Percentiles rank a stretch among this genome's conserved stretches.
Conservation (phyloP, 1,140 invertebrate species). For the Steinernema khuongi region DNA sequence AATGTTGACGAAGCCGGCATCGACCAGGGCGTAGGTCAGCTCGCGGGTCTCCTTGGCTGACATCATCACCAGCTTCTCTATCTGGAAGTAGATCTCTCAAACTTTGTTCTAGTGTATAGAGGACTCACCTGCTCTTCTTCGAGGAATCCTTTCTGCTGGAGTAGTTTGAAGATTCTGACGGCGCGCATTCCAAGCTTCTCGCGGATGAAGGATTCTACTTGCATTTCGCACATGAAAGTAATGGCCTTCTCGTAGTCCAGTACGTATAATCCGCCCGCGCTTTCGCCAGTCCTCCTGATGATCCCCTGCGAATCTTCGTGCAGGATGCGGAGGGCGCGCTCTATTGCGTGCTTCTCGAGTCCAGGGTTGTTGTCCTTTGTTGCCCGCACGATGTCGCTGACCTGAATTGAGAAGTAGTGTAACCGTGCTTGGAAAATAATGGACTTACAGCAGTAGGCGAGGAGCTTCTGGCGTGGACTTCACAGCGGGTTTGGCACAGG, state of each 20-base stretch:
- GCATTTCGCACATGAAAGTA: not conserved
- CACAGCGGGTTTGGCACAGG: not conserved
- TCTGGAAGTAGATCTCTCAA: not conserved
- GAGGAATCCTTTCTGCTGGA: not conserved
- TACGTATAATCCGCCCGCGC: not conserved
- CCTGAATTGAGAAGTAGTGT: not conserved
- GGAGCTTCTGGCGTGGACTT: not conserved
- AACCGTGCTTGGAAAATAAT: not conserved
- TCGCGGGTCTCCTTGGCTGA: not conserved
- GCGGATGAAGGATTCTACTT: not conserved
- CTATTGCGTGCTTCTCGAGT: not conserved
- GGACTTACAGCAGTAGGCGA: not conserved
- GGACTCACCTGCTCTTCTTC: not conserved
- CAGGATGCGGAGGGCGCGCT: not conserved
- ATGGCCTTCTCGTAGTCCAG: not conserved
- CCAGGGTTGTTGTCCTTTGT: not conserved
- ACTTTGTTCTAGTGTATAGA: not conserved
- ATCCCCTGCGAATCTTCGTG: not conserved
- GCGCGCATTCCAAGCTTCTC: not conserved
- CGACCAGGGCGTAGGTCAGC: not conserved
- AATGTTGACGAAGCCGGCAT: not conserved
- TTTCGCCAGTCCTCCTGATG: not conserved
- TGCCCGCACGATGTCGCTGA: not conserved
- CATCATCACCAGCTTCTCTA: constrained; percentile 1
- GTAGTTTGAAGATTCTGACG: not conserved